Base-by-base conservation (phyloP, 2,113 vertebrate genomes). In the Phocoena sinus region DNA sequence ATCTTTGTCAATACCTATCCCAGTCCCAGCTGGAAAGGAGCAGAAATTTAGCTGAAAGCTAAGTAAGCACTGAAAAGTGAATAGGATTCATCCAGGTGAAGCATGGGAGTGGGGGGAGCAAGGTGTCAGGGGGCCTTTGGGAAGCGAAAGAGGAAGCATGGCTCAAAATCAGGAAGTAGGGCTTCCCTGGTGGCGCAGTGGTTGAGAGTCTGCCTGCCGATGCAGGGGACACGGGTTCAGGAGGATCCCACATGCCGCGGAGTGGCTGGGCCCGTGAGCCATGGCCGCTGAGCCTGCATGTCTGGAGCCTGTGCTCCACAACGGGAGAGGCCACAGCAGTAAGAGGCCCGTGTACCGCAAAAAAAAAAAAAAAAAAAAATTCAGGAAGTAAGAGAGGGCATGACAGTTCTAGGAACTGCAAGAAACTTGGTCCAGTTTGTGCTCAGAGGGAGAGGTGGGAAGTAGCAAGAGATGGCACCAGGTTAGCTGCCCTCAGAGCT, bases 391-490 rank as follows among this genome's bases (percentile, higher is more conserved):
- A 90, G n/a, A 76, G 62, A 38, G 18, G 82, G 8, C 38, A 26
- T 70, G 67, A 23, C 71, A 76, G 91, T 91, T 97, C 92, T 50
- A 33, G 28, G 87, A 96, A 89, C 60, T n/a, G 8, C 62, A 89
- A 63, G 74, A 58, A 77, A 82, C 20, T 71, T 2, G 6, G 33
- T 76, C 68, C 33, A 76, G 68, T 80, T 36, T 93, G 79, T 71
- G 36, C 58, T 65, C 36, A 20, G 25, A 83, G 70, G 20, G 41
- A 95, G 26, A 77, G 36, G 31, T 56, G 7, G 58, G 36, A 86
- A 60, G 33, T 53, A 10, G 9, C 70, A 58, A 80, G 31, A 88
- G 58, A 26, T 13, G 53, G 81, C 60, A 33, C 26, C 9, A 38
- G 17, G 18, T 74, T 50, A 83, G 84, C 70, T 31, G 60, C 44